Percentiles rank a stretch among this genome's conserved stretches.
phyloP scores from a whole-genome alignment of 2,113 vertebrate genomes.

The Sylvietta virens region DNA sequence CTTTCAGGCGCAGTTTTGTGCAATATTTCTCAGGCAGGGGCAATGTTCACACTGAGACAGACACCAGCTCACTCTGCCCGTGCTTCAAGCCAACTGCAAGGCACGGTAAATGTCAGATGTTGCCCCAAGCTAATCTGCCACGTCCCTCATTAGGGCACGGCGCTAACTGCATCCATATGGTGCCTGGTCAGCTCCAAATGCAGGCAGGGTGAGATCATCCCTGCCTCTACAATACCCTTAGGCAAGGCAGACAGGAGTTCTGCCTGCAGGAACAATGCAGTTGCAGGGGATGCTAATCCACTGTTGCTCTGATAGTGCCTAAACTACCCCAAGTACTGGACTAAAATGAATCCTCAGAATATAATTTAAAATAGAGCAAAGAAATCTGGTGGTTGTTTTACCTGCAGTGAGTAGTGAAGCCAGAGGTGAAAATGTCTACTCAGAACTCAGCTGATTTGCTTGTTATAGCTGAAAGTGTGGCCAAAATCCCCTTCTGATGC shows the following conservation, averaged over 20 bases:
- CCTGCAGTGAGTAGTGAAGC: neutral
- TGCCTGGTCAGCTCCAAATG: neutral
- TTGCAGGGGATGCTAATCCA: neutral
- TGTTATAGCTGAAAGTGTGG: neutral
- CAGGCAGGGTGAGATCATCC: conserved; percentile 11
- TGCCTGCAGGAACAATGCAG: neutral
- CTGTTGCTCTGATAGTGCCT: neutral
- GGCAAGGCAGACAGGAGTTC: neutral
- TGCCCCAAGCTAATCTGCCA: neutral
- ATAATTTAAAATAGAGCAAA: neutral
- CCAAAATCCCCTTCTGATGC: neutral
- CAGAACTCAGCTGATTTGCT: neutral
- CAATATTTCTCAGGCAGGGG: neutral
- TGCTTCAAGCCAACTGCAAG: conserved; percentile 24
- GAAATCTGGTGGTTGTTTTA: neutral
- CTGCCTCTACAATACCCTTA: neutral
- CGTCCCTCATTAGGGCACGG: neutral
- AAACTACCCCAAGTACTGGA: neutral
- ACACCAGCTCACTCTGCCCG: neutral
- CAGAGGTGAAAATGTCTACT: neutral
- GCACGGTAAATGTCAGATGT: neutral
- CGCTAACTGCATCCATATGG: conserved; percentile 16
- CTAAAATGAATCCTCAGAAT: neutral
- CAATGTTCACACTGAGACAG: neutral
- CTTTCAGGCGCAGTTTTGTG: neutral